phyloP scores from a whole-genome alignment of 1,140 invertebrate species.

The Eriocheir sinensis region DNA sequence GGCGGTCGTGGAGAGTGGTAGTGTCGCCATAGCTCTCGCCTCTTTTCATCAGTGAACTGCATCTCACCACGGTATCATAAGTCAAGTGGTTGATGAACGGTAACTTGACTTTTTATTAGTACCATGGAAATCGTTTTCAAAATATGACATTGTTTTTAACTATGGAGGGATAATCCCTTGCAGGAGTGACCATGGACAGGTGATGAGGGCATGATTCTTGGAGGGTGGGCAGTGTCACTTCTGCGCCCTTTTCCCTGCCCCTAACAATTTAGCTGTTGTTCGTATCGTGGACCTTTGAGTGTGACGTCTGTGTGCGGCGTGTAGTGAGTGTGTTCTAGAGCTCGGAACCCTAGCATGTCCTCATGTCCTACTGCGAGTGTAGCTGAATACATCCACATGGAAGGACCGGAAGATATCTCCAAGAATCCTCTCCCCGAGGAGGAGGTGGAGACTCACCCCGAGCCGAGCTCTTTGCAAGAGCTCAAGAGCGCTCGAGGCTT shows the following conservation, averaged over 20 bases:
- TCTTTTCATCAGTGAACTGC: background rate
- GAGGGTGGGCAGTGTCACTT: background rate
- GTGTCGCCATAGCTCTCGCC: background rate
- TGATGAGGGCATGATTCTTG: background rate
- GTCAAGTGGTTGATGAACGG: background rate
- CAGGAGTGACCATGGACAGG: background rate
- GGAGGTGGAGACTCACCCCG: slow-evolving; percentile 10
- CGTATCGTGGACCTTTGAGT: background rate
- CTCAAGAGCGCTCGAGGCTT: slow-evolving; percentile 45
- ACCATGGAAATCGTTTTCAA: background rate
- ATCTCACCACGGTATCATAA: background rate
- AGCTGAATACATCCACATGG: slow-evolving; percentile 61
- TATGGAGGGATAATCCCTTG: background rate
- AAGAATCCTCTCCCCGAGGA: background rate
- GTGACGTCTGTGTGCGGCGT: background rate
- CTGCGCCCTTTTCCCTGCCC: background rate
- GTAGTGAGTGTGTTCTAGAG: background rate
- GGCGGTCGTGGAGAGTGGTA: background rate
- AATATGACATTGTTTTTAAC: background rate
- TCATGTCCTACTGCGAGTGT: slow-evolving; percentile 54
- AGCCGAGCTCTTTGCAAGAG: slow-evolving; percentile 23
- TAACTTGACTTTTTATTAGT: background rate
- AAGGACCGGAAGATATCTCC: slow-evolving; percentile 37
- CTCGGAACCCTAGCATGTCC: background rate
- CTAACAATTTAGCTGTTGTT: background rate